A percentile compares a stretch with the other conserved stretches of the same genome.
These are phyloP conservation scores for Meles meles DNA, from an alignment of 2,113 vertebrate genomes.

Conservation along the genomic window DNA sequence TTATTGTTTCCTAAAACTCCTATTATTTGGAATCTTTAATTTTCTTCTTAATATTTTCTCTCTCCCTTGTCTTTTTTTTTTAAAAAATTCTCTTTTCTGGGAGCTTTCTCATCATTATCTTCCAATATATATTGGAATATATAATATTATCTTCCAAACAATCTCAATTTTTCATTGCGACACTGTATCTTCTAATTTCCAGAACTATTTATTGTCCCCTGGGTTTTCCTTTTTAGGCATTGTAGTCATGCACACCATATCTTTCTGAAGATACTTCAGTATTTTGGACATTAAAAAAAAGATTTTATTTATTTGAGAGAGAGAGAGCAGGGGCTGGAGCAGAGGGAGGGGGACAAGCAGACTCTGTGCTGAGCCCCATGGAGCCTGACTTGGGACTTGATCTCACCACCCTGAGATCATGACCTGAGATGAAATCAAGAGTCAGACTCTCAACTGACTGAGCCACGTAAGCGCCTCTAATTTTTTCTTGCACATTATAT, in stretches of 20 bases:
- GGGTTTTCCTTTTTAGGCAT: background rate
- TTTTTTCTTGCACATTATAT: background rate
- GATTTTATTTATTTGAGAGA: background rate
- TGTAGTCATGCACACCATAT: background rate
- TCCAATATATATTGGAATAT: no score
- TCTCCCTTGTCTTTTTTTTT: background rate
- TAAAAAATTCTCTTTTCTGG: background rate
- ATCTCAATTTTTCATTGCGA: background rate
- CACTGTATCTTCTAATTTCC: background rate
- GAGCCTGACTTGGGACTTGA: background rate
- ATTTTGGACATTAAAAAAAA: background rate
- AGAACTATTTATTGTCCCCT: background rate
- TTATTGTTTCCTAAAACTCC: constrained; percentile 1
- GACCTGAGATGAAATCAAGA: background rate
- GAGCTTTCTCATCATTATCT: background rate
- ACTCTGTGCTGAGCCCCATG: background rate
- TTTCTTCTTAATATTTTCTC: background rate
- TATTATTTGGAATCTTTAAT: background rate
- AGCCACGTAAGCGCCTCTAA: background rate
- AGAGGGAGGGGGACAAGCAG: background rate
- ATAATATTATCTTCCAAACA: background rate
- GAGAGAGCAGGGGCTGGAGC: background rate
- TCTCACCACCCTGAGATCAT: background rate
- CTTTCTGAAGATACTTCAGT: background rate
- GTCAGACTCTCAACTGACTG: background rate